Conservation (phyloP, 2,797 vertebrate genomes). For the Scolopax bukidnonensis region DNA sequence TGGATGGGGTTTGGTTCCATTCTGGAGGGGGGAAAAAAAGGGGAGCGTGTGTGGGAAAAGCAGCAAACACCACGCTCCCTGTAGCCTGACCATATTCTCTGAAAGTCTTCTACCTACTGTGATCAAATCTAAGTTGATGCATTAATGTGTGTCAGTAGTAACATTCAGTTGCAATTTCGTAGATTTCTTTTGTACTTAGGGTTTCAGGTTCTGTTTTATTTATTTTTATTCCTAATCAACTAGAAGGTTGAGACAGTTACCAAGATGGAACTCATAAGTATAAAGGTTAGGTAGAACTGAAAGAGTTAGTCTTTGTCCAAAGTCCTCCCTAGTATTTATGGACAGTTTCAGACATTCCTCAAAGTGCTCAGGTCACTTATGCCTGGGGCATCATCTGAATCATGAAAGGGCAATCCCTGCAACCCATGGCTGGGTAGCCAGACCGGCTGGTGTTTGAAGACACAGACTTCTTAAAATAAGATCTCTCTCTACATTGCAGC, state of each 20-base stretch:
- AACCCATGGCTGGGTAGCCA: slow-evolving; percentile 9
- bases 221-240: neutral
- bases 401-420: slow-evolving; percentile 16
- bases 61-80: neutral
- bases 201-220: neutral
- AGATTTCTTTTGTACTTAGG: neutral
- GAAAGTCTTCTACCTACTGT: neutral
- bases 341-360: slow-evolving; percentile 13
- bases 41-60: neutral
- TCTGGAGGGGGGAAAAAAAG: fast-evolving
- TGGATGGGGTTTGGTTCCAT: neutral
- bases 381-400: slow-evolving; percentile 37
- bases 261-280: neutral
- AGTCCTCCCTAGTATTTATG: slow-evolving; percentile 11
- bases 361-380: slow-evolving; percentile 24
- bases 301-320: slow-evolving; percentile 1
- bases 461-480: slow-evolving; percentile 37
- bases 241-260: neutral
- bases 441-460: slow-evolving; percentile 56
- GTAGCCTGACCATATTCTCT: neutral
- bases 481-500: neutral
- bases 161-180: neutral
- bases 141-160: neutral
- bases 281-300: neutral
- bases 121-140: neutral